A percentile compares a stretch with the other conserved stretches of the same genome.
phyloP scores from a whole-genome alignment of 2,113 vertebrate species.

The Psilopsiagon aurifrons region DNA sequence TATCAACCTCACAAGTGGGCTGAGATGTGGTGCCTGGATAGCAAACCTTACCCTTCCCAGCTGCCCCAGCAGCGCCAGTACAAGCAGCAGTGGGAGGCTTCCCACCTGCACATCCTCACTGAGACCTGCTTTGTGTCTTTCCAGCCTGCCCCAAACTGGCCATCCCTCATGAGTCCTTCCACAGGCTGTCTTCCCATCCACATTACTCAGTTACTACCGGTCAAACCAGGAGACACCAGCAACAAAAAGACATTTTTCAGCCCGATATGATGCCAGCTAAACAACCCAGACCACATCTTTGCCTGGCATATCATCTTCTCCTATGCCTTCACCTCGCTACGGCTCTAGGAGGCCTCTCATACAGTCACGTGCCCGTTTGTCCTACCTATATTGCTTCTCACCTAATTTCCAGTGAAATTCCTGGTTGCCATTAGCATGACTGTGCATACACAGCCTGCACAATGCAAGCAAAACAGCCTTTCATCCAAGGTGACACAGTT shows the following conservation, averaged over 20 bases:
- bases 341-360: not conserved
- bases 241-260: not conserved
- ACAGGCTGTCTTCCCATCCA: not conserved
- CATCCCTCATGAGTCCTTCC: not conserved
- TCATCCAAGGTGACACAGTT: not conserved
- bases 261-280: rapidly evolving
- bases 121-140: not conserved
- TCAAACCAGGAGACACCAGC: not conserved
- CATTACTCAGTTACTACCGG: not conserved
- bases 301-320: not conserved
- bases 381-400: not conserved
- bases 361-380: not conserved
- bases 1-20: not conserved
- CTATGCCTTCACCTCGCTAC: not conserved
- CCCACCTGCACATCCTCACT: not conserved
- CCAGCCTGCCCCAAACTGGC: not conserved
- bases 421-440: not conserved
- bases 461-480: not conserved
- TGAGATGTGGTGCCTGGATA: not conserved
- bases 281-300: not conserved
- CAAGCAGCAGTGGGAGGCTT: not conserved
- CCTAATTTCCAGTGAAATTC: not conserved
- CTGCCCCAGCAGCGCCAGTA: not conserved
- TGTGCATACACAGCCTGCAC: not conserved
- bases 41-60: not conserved